A percentile compares a stretch with the other conserved stretches of the same genome.
These are phyloP conservation scores for Clepsis dumicolana DNA, from an alignment of 2,888 invertebrate genomes.

Conservation along the genomic window DNA sequence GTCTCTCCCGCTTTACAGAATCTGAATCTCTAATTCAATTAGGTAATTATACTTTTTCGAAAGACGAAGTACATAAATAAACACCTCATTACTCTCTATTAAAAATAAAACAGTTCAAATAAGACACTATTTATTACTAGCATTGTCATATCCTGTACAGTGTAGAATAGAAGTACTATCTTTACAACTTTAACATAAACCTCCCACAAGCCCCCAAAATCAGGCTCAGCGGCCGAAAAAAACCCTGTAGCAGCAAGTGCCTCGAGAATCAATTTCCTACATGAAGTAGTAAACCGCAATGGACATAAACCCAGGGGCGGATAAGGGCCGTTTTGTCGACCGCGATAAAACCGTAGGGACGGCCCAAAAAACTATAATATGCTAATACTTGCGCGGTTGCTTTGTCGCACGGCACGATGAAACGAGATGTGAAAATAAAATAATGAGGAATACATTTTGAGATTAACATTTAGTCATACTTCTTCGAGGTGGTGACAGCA, in stretches of 20 bases:
- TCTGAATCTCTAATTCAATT: no score
- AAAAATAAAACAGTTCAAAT: no score
- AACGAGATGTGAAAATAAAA: neutral
- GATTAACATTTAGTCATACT: no score
- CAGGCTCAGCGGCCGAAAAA: neutral
- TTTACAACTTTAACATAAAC: neutral
- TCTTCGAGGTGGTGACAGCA: no score
- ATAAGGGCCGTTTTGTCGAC: conserved; percentile 63
- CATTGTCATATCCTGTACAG: no score
- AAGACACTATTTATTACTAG: no score
- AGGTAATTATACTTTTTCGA: no score
- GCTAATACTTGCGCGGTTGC: conserved; percentile 57
- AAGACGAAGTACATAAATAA: no score
- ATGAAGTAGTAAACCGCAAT: conserved; percentile 31
- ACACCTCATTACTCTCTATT: no score
- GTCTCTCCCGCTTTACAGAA: no score
- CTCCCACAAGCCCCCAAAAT: neutral
- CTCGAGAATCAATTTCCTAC: conserved; percentile 37
- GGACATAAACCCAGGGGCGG: conserved; percentile 42
- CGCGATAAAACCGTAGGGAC: conserved; percentile 57
- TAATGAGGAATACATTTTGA: neutral
- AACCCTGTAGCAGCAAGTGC: conserved; percentile 3
- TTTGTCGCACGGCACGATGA: conserved; percentile 46
- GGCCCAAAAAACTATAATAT: conserved; percentile 67
- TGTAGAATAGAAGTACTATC: neutral